phyloP scores from a whole-genome alignment of 2,888 invertebrate species.

The Arrhopalites spinosus region DNA sequence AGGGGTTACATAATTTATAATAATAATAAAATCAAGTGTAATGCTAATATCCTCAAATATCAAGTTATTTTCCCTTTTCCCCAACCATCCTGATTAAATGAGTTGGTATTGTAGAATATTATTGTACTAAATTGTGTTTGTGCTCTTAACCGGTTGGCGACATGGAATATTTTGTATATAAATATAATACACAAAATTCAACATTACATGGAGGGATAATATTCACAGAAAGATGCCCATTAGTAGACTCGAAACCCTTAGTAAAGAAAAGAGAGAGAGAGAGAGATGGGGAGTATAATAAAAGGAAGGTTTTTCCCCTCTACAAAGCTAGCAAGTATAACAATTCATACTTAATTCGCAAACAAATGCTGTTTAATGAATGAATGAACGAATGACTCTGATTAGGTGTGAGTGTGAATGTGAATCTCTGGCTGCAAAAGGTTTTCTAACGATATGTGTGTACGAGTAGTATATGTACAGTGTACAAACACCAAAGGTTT shows the following conservation, averaged over 20 bases:
- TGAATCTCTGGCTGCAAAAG: neutral
- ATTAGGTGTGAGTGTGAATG: slow-evolving; percentile 21
- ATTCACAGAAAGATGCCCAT: too few relatives aligned
- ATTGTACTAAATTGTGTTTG: neutral
- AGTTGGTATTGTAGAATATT: slow-evolving; percentile 13
- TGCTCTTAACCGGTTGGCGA: too few relatives aligned
- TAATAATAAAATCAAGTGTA: slow-evolving; percentile 24
- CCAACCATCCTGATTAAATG: slow-evolving; percentile 14
- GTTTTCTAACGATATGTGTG: neutral
- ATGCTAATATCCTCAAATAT: slow-evolving; percentile 10
- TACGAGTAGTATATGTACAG: too few relatives aligned
- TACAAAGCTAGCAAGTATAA: slow-evolving; percentile 19
- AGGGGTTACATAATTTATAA: neutral
- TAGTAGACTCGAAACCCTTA: neutral
- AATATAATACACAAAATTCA: too few relatives aligned
- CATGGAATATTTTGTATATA: neutral
- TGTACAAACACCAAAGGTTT: neutral
- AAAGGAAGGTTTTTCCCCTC: slow-evolving; percentile 7
- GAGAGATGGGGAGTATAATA: too few relatives aligned
- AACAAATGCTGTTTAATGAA: slow-evolving; percentile 31
- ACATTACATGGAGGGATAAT: too few relatives aligned
- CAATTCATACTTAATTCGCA: slow-evolving; percentile 29
- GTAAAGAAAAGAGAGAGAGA: too few relatives aligned
- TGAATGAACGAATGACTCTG: slow-evolving; percentile 32
- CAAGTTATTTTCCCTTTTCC: too few relatives aligned